Evolutionary conservation across 2,113 vertebrate species (phyloP), one percentile per base, ranked within the genome.

Genomic region (Istiophorus platypterus): DNA sequence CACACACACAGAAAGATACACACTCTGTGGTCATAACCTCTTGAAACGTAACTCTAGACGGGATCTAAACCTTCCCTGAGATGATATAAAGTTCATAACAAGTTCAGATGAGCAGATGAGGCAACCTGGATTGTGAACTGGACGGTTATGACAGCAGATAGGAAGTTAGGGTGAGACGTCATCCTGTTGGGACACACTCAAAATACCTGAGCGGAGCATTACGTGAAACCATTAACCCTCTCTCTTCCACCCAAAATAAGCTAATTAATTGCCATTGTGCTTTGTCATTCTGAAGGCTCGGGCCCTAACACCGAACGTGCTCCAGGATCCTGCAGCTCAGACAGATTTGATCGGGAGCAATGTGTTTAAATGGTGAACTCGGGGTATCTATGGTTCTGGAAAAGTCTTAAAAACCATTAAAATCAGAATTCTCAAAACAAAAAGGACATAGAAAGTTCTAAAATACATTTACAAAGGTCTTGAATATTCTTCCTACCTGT

Each of bases 181-280:
- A 74, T 39, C 27, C 58, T 10, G 49, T 70, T 86, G 78, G 85
- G 71, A 68, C 42, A 69, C 7, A 0, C 74, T 82, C 76, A 73
- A 88, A 86, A 86, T 79, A 76, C 82, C 73, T 8, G 63, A 59
- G 82, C n/a, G 64, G 4, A 12, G 39, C 52, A 77, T 78, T 58
- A 84, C 59, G 34, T 63, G 69, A 70, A 52, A 70, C 81, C 51
- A 56, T 83, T 72, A 89, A 79, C 81, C 41, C 71, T 64, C 47
- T 62, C 22, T 37, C 5, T 57, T 15, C 69, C 31, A 26, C 31
- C 15, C 18, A 24, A 59, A 77, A 22, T 80, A 34, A 68, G 31
- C 58, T 51, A 26, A 78, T 76, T 42, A 12, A 72, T 11, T 0
- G 0, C 11, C 42, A 72, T 26, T 17, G 22, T 15, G 24, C 34